Conservation (phyloP, 2,888 invertebrate genomes). For the Sclerodermus sp. region DNA sequence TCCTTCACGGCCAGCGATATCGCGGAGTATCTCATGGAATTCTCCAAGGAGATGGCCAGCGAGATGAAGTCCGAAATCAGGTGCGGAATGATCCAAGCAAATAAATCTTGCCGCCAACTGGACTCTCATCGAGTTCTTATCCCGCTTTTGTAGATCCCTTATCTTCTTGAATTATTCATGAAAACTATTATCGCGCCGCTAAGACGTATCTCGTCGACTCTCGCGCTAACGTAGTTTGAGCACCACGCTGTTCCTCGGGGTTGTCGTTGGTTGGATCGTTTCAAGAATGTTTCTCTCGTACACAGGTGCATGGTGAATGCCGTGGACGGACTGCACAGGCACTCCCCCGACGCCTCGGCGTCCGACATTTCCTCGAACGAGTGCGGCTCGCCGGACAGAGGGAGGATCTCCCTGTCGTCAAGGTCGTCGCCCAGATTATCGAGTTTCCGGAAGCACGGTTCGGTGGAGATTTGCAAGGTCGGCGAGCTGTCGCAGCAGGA, state of each 20-base stretch:
- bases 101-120: background rate
- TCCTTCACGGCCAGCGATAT: constrained; percentile 76
- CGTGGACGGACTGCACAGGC: constrained; percentile 66
- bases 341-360: constrained; percentile 42
- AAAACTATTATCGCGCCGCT: no score
- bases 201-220: no score
- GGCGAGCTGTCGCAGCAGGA: constrained; percentile 50
- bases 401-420: constrained; percentile 22
- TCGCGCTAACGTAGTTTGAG: no score
- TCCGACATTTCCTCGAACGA: constrained; percentile 47
- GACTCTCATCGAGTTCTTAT: no score
- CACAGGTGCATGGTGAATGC: constrained; percentile 59
- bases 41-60: constrained; percentile 77
- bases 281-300: no score
- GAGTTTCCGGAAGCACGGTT: constrained; percentile 20
- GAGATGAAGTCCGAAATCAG: constrained; percentile 78
- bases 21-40: constrained; percentile 76
- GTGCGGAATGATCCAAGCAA: constrained; percentile 66
- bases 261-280: no score
- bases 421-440: constrained; percentile 27
- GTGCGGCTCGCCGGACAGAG: constrained; percentile 49
- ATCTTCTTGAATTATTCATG: no score
- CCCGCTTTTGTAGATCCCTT: no score
- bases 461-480: constrained; percentile 36
- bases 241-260: no score